Base-by-base conservation (phyloP, 2,797 vertebrate genomes). In the Pelobates cultripes region DNA sequence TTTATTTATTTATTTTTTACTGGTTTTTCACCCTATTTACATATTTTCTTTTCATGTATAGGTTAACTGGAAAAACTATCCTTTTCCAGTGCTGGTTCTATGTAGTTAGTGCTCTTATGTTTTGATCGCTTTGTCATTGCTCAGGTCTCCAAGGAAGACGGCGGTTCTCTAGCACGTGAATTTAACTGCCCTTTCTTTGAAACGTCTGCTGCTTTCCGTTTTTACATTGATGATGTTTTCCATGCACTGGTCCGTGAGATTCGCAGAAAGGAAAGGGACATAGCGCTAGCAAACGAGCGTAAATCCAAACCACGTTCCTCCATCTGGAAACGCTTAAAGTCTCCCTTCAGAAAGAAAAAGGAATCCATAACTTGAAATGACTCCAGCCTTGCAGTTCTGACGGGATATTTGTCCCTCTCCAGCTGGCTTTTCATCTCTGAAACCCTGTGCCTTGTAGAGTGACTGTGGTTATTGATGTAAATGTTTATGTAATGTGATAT, bases 161-260 rank as follows among this genome's bases (percentile, higher is more conserved):
- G 96, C 12, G 85, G 80, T 3, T 92, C 92, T 17, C 68, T 97
- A 78, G 94, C 96, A 0, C 85, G 93, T 8, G 95, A 97, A 7
- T 97, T 97, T 88, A 94, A 82, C 87, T 97, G 95, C 77, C 96
- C 95, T 0, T 97, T 97, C 69, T 96, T 96, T 0, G 96, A 97
- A 85, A 97, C 96, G 0, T 96, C 95, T 0, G 96, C 96, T 0
- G 96, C 95, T 0, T 95, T 91, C 60, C 95, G 95, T 1, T 95
- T 95, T 41, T 96, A 95, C 81, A 96, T 96, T 0, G 96, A 97
- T 0, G 96, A 97, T 0, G 94, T 97, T 0, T 96, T 97, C 67
- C 94, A 94, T 0, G 94, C 94, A 0, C 91, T 96, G 0, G 95
- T 96, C 70, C 90, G 96, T 0, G 95, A 96, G 85, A 96, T 97